phyloP scores from a whole-genome alignment of 1,140 invertebrate species.

The Drosophila gunungcola region DNA sequence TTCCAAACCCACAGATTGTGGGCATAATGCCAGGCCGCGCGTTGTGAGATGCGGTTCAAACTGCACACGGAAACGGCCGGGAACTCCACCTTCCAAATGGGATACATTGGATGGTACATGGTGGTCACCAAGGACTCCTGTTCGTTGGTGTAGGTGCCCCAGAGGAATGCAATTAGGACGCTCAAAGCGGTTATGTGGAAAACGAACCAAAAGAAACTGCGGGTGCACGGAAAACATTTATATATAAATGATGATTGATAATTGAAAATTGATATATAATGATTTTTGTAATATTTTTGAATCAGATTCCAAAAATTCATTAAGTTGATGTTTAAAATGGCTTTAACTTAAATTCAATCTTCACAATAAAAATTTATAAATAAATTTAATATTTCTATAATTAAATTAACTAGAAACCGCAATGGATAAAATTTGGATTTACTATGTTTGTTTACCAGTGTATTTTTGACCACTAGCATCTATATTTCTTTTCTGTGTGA shows the following conservation, averaged over 20 bases:
- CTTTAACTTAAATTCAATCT: too few species aligned
- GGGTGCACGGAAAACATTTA: conserved; percentile 9
- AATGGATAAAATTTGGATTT: too few species aligned
- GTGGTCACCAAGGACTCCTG: conserved; percentile 86
- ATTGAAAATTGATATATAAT: too few species aligned
- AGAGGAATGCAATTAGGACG: conserved; percentile 85
- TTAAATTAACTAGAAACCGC: too few species aligned
- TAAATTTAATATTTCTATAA: too few species aligned
- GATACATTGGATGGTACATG: conserved; percentile 86
- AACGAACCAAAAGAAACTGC: conserved; percentile 86
- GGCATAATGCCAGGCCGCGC: conserved; percentile 85
- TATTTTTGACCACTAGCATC: too few species aligned
- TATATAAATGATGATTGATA: background rate
- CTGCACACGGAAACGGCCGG: conserved; percentile 87
- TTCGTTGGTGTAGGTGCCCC: conserved; percentile 85
- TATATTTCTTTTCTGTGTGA: background rate
- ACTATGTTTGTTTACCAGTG: too few species aligned
- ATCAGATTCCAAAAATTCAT: too few species aligned
- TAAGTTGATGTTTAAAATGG: too few species aligned
- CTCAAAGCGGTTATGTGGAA: conserved; percentile 85
- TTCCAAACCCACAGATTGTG: conserved; percentile 84
- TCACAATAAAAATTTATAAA: too few species aligned
- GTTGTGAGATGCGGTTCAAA: conserved; percentile 86
- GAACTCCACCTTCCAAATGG: conserved; percentile 86
- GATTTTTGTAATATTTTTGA: too few species aligned